Percentiles rank a stretch among this genome's conserved stretches.
Evolutionary conservation across 2,113 vertebrate genomes (phyloP).

Genomic region (Rostratula benghalensis): DNA sequence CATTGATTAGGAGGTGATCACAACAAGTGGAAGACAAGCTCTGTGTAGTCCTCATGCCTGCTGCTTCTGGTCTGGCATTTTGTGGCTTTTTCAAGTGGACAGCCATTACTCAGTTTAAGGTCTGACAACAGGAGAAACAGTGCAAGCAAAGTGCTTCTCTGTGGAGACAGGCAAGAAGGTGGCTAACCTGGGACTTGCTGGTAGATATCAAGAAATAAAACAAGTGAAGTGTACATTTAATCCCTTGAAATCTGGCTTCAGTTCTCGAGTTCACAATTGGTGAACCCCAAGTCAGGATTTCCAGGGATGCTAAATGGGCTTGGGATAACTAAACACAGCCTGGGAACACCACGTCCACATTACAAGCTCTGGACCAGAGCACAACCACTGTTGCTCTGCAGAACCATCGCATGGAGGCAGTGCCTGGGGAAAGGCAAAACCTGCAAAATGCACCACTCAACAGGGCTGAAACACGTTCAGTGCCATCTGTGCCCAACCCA

Average conservation of each 20-base stretch:
- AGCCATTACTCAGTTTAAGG: background rate
- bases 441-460: background rate
- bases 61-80: background rate
- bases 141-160: background rate
- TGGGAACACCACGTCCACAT: background rate
- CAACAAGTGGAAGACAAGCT: background rate
- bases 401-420: fast-evolving
- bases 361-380: background rate
- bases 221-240: background rate
- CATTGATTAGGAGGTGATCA: background rate
- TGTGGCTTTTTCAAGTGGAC: background rate
- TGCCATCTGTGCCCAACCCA: fast-evolving
- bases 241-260: background rate
- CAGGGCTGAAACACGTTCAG: fast-evolving
- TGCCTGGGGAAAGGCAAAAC: background rate
- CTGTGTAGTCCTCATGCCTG: background rate
- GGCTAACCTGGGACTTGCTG: background rate
- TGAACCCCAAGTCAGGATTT: background rate
- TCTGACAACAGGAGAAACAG: background rate
- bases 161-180: background rate
- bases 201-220: background rate
- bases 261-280: background rate
- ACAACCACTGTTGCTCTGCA: background rate
- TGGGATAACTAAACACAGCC: background rate
- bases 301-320: background rate